Percentiles rank a stretch among this genome's conserved stretches.
phyloP scores from a whole-genome alignment of 2,888 invertebrate species.

The Microlaimidae sp. region DNA sequence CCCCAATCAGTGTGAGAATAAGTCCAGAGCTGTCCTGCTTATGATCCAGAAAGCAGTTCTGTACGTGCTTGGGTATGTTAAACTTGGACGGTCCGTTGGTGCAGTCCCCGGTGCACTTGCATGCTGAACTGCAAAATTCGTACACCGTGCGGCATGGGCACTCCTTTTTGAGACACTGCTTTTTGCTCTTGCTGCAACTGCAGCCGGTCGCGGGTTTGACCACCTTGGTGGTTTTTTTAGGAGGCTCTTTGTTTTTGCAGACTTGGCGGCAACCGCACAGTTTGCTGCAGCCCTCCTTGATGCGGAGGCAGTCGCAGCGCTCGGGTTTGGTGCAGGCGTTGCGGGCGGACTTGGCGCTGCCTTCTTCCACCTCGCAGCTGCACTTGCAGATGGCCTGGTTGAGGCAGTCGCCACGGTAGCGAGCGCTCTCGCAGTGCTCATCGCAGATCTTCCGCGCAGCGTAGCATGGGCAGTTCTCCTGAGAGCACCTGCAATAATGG shows the following conservation, averaged over 20 bases:
- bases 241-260: slow-evolving; percentile 35
- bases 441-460: slow-evolving; percentile 32
- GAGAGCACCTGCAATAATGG: slow-evolving; percentile 30
- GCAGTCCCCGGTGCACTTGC: slow-evolving; percentile 34
- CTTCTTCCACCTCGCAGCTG: slow-evolving; percentile 33
- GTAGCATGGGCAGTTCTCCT: slow-evolving; percentile 32
- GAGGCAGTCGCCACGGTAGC: slow-evolving; percentile 34
- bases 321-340: slow-evolving; percentile 33
- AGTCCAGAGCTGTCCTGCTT: slow-evolving; percentile 33
- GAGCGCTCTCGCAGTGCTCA: slow-evolving; percentile 33
- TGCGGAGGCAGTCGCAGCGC: slow-evolving; percentile 32
- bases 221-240: slow-evolving; percentile 27
- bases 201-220: slow-evolving; percentile 28
- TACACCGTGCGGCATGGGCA: slow-evolving; percentile 33
- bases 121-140: slow-evolving; percentile 29
- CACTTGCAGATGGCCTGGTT: slow-evolving; percentile 36
- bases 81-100: slow-evolving; percentile 34
- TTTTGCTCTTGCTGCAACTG: slow-evolving; percentile 32
- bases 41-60: slow-evolving; percentile 34
- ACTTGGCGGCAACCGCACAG: slow-evolving; percentile 33
- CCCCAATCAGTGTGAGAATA: slow-evolving; percentile 31
- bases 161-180: slow-evolving; percentile 34
- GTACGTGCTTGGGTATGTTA: slow-evolving; percentile 33
- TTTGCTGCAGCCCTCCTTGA: slow-evolving; percentile 33
- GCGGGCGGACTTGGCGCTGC: slow-evolving; percentile 27